phyloP scores from a whole-genome alignment of 2,888 invertebrate species.

The Heliconius charithonia region DNA sequence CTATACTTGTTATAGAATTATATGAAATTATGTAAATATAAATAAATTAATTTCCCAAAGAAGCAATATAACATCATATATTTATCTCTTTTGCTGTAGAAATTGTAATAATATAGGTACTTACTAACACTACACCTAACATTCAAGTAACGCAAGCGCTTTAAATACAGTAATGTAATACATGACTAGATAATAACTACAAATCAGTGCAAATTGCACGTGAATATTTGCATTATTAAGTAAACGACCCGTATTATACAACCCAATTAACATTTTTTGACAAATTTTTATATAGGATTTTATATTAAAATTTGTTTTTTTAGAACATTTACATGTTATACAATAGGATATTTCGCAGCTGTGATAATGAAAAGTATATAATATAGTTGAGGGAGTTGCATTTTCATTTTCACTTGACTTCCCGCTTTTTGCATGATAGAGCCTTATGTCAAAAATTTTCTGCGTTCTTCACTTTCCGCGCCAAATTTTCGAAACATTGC shows the following conservation, averaged over 20 bases:
- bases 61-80: not conserved
- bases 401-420: too few relatives aligned
- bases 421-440: too few relatives aligned
- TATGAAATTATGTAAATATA: too few relatives aligned
- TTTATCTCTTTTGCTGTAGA: not conserved
- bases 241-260: constrained; percentile 1
- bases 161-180: not conserved
- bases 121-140: not conserved
- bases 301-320: not conserved
- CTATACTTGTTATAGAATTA: too few relatives aligned
- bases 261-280: not conserved
- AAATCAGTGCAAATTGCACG: not conserved
- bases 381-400: too few relatives aligned
- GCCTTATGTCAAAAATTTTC: too few relatives aligned
- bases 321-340: not conserved
- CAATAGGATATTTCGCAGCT: not conserved
- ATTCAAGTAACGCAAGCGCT: not conserved
- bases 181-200: constrained; percentile 13
- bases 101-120: not conserved
- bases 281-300: not conserved
- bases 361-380: not conserved
- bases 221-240: not conserved
- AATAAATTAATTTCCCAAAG: not conserved
- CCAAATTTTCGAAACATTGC: not conserved
- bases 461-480: too few relatives aligned